A percentile compares a stretch with the other conserved stretches of the same genome.
Conservation (phyloP, 2,888 invertebrate species). For the Drosophila neonasuta region DNA sequence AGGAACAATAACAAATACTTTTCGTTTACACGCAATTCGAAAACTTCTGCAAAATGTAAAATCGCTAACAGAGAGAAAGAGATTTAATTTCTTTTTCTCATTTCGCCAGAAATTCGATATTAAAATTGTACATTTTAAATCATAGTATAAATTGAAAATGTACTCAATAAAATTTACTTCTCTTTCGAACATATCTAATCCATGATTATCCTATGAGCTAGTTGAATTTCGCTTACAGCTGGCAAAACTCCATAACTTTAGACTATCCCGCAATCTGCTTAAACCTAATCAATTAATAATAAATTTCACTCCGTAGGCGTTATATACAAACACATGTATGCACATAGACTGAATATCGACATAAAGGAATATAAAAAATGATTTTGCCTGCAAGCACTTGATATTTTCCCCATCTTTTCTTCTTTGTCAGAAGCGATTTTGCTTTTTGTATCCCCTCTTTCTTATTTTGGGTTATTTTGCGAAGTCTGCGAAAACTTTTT, state of each 20-base stretch:
- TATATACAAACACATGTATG: conserved; percentile 14
- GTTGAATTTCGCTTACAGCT: conserved; percentile 5
- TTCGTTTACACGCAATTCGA: not conserved
- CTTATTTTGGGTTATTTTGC: conserved; percentile 52
- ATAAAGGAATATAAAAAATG: conserved; percentile 16
- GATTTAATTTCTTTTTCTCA: too few relatives aligned
- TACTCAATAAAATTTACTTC: not conserved
- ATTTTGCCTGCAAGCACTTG: conserved; percentile 40
- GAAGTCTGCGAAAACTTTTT: conserved; percentile 70
- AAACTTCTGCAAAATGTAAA: too few relatives aligned
- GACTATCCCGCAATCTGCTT: conserved; percentile 60
- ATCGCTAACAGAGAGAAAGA: too few relatives aligned
- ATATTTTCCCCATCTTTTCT: conserved; percentile 27
- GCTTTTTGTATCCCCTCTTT: conserved; percentile 15
- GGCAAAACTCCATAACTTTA: conserved; percentile 33
- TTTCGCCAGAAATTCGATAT: too few relatives aligned
- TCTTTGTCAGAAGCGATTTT: conserved; percentile 42
- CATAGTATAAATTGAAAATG: not conserved
- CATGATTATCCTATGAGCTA: conserved; percentile 28
- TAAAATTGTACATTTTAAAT: too few relatives aligned
- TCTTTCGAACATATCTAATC: conserved; percentile 12
- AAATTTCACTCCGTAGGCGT: conserved; percentile 61
- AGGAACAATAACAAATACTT: not conserved
- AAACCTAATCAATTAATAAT: conserved; percentile 77
- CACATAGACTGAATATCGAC: conserved; percentile 29